These are phyloP conservation scores for Napeogenes inachia DNA, from an alignment of 2,888 invertebrate genomes.

Conservation along the genomic window DNA sequence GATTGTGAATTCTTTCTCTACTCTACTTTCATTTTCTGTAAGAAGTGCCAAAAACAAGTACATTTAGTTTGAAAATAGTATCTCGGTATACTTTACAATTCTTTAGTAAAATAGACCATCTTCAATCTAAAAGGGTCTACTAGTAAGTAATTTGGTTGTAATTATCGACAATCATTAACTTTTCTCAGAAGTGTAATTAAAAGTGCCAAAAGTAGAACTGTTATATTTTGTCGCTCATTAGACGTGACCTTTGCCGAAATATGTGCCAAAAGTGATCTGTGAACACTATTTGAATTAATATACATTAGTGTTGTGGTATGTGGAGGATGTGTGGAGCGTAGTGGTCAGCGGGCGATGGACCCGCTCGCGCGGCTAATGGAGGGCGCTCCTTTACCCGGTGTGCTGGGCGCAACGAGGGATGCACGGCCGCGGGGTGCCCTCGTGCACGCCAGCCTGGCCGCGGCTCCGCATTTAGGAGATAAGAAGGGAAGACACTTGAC, in stretches of 20 bases:
- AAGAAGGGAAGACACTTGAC: slow-evolving; percentile 89
- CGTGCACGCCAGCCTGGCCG: slow-evolving; percentile 86
- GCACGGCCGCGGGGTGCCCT: slow-evolving; percentile 82
- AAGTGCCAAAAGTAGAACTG: slow-evolving; percentile 2
- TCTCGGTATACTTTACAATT: too few relatives aligned
- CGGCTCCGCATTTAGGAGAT: slow-evolving; percentile 82
- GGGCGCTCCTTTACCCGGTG: slow-evolving; percentile 81
- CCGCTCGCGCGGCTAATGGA: slow-evolving; percentile 89
- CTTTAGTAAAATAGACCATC: too few relatives aligned
- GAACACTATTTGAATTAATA: background rate
- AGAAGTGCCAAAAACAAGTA: slow-evolving; percentile 22
- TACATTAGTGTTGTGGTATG: slow-evolving; percentile 15
- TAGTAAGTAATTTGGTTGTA: background rate
- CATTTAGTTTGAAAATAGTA: too few relatives aligned
- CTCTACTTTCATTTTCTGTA: background rate
- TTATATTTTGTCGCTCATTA: background rate
- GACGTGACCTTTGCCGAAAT: background rate
- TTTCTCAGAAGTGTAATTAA: background rate
- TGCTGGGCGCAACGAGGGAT: slow-evolving; percentile 74
- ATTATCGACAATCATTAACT: background rate
- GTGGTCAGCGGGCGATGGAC: slow-evolving; percentile 80
- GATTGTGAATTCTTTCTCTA: background rate
- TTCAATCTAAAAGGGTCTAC: too few relatives aligned
- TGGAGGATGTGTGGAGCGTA: slow-evolving; percentile 31
- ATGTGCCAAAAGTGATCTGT: background rate